Conservation (phyloP, 1,140 invertebrate genomes). For the Eurytemora carolleeae region DNA sequence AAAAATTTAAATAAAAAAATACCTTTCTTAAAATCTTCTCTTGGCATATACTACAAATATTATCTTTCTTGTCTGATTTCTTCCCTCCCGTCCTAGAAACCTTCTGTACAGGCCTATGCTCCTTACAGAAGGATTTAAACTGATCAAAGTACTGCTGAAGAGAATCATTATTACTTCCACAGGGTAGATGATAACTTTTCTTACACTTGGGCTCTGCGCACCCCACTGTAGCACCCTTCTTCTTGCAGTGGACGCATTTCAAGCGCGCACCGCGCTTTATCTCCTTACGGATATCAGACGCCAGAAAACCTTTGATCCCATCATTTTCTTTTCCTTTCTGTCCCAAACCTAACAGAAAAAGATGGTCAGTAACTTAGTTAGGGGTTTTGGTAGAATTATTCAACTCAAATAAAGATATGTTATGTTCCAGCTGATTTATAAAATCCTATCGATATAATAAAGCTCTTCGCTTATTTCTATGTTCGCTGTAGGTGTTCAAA, state of each 20-base stretch:
- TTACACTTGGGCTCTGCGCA: neutral
- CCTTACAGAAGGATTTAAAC: neutral
- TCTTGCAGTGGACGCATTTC: slow-evolving; percentile 36
- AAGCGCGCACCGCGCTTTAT: slow-evolving; percentile 30
- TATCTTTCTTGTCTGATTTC: neutral
- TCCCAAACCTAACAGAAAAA: slow-evolving; percentile 30
- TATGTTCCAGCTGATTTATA: neutral
- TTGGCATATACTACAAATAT: neutral
- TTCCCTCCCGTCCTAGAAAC: neutral
- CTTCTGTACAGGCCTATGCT: neutral
- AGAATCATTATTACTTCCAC: neutral
- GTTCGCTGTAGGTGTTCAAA: neutral
- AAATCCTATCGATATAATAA: neutral
- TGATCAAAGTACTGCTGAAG: neutral
- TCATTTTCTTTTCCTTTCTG: slow-evolving; percentile 36
- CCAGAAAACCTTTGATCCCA: slow-evolving; percentile 41
- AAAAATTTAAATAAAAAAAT: neutral
- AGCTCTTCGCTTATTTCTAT: neutral
- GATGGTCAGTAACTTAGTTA: neutral
- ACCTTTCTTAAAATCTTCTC: neutral
- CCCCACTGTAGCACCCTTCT: slow-evolving; percentile 16
- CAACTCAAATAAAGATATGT: neutral
- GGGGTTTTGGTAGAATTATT: neutral
- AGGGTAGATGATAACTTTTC: neutral
- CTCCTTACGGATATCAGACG: slow-evolving; percentile 37